Evolutionary conservation across 2,113 vertebrate genomes (phyloP).

Genomic region (Datnioides undecimradiatus): DNA sequence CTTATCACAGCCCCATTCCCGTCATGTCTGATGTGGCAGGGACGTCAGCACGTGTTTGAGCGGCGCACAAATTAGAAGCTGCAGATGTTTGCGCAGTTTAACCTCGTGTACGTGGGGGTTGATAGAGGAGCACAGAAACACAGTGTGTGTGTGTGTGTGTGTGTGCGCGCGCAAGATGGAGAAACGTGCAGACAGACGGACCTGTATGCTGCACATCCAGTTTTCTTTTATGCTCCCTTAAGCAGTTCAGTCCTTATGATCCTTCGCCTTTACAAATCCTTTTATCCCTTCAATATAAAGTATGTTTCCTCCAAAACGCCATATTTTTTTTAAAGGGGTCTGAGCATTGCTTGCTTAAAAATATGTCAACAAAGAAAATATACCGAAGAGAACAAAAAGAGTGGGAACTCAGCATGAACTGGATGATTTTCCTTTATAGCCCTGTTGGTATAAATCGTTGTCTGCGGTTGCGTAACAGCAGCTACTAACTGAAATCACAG

Average conservation of each 20-base stretch:
- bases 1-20: slow-evolving; percentile 71
- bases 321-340: neutral
- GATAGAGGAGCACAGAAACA: slow-evolving; percentile 28
- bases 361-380: neutral
- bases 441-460: neutral
- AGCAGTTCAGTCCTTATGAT: slow-evolving; percentile 10
- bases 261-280: neutral
- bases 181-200: neutral
- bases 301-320: neutral
- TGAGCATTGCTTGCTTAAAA: neutral
- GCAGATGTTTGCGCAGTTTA: slow-evolving; percentile 76
- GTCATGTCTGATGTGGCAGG: slow-evolving; percentile 62
- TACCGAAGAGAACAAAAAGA: neutral
- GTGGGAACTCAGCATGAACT: neutral
- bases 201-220: neutral
- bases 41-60: slow-evolving; percentile 69
- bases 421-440: neutral
- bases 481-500: neutral
- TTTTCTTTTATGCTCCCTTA: neutral
- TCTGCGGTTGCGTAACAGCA: neutral
- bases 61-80: slow-evolving; percentile 70
- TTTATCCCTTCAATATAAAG: neutral
- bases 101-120: slow-evolving; percentile 59
- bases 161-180: neutral
- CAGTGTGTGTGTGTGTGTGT: slow-evolving; percentile 11